Evolutionary conservation across 1,140 invertebrate genomes (phyloP).

Genomic region (Brachionus calyciflorus): DNA sequence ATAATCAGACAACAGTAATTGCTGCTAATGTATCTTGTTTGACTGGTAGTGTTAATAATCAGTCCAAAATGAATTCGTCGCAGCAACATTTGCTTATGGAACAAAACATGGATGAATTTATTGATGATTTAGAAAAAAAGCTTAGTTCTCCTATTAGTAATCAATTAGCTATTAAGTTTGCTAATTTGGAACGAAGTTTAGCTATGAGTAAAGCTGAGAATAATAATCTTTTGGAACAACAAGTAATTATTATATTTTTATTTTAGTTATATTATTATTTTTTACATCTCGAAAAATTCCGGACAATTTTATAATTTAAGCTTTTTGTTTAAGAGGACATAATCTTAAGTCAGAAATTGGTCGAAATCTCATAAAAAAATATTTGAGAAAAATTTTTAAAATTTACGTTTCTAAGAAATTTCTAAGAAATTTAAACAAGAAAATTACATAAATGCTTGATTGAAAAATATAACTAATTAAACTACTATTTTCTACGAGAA

Average conservation of each 20-base stretch:
- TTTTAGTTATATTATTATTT: no score
- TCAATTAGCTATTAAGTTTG: constrained; percentile 36
- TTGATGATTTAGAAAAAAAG: constrained; percentile 11
- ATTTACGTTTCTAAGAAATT: no score
- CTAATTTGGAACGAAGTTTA: neutral
- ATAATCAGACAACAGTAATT: neutral
- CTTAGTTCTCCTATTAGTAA: neutral
- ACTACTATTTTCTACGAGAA: no score
- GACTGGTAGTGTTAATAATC: constrained; percentile 10
- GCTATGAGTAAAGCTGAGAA: constrained; percentile 21
- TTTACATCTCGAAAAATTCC: no score
- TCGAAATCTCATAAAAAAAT: no score
- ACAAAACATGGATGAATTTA: neutral
- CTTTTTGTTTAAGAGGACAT: no score
- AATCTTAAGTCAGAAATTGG: no score
- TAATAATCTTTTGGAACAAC: constrained; percentile 7
- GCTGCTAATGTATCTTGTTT: constrained; percentile 14
- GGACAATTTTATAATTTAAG: no score
- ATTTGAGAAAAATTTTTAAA: no score
- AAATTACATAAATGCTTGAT: no score
- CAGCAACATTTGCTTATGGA: neutral
- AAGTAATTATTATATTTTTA: neutral
- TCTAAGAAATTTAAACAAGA: no score
- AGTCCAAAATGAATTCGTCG: neutral
- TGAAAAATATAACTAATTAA: no score